A percentile compares a stretch with the other conserved stretches of the same genome.
These are phyloP conservation scores for Vannuccia rotundouncinata DNA, from an alignment of 2,888 invertebrate species.

Conservation along the genomic window DNA sequence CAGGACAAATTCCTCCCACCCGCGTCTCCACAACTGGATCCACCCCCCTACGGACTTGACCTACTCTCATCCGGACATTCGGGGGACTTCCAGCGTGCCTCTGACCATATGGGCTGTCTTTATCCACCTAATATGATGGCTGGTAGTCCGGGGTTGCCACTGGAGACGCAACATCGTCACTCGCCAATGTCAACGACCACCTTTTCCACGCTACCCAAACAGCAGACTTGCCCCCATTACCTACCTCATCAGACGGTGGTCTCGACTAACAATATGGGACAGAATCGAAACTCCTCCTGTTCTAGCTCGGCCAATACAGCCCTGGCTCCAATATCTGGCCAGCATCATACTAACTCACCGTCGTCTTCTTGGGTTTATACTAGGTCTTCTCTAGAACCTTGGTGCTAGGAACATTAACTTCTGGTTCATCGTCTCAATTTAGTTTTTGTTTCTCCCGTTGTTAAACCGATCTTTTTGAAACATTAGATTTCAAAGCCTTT, in stretches of 20 bases:
- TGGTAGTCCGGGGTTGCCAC: neutral
- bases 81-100: neutral
- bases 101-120: neutral
- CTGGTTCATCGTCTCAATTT: too few relatives aligned
- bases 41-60: slow-evolving; percentile 6
- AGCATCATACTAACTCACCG: neutral
- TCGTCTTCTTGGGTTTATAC: neutral
- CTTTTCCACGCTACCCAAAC: neutral
- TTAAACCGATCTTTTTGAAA: too few relatives aligned
- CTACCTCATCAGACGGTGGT: neutral
- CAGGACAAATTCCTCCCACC: slow-evolving; percentile 5
- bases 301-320: neutral
- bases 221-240: neutral
- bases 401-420: slow-evolving; percentile 6
- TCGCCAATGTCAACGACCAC: neutral
- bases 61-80: neutral
- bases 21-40: neutral
- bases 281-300: neutral
- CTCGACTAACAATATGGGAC: neutral
- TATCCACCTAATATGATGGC: neutral
- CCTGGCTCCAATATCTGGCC: neutral
- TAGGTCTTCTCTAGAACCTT: neutral
- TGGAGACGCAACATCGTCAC: neutral
- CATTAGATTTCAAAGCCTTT: too few relatives aligned
- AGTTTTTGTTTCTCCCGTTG: too few relatives aligned